Percentiles rank a stretch among this genome's conserved stretches.
These are phyloP conservation scores for Urocolius indicus DNA, from an alignment of 2,113 vertebrate species.

Conservation along the genomic window DNA sequence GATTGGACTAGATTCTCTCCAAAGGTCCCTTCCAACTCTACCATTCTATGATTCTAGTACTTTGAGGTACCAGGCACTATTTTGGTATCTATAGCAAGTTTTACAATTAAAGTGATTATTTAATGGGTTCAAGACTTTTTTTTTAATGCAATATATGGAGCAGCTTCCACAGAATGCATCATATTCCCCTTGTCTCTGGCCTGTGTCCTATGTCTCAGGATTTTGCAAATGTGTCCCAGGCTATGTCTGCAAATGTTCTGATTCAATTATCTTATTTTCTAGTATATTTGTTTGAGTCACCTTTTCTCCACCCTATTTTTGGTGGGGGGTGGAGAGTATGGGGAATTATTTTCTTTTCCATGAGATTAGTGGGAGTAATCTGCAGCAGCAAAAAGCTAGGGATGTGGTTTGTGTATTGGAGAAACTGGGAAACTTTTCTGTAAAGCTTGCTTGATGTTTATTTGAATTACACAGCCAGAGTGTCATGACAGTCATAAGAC, in stretches of 20 bases:
- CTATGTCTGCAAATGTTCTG: neutral
- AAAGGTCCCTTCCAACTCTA: too few relatives aligned
- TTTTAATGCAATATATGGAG: neutral
- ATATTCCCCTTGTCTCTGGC: neutral
- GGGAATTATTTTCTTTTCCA: neutral
- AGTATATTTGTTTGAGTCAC: neutral
- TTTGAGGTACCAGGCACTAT: neutral
- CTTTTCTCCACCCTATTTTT: neutral
- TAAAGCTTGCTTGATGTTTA: neutral
- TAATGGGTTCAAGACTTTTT: neutral
- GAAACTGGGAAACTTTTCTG: neutral
- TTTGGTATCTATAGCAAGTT: neutral
- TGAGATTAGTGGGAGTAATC: neutral
- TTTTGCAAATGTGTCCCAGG: neutral
- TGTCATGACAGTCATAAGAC: neutral
- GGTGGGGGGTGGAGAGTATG: accelerated
- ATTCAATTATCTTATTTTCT: neutral
- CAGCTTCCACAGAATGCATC: neutral
- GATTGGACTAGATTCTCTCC: too few relatives aligned
- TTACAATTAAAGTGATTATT: neutral
- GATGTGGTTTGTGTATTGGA: neutral
- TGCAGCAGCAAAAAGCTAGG: neutral
- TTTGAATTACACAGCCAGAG: neutral
- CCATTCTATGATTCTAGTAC: neutral
- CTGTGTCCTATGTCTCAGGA: neutral